phyloP scores from a whole-genome alignment of 2,113 vertebrate species.

The Lepisosteus oculatus region DNA sequence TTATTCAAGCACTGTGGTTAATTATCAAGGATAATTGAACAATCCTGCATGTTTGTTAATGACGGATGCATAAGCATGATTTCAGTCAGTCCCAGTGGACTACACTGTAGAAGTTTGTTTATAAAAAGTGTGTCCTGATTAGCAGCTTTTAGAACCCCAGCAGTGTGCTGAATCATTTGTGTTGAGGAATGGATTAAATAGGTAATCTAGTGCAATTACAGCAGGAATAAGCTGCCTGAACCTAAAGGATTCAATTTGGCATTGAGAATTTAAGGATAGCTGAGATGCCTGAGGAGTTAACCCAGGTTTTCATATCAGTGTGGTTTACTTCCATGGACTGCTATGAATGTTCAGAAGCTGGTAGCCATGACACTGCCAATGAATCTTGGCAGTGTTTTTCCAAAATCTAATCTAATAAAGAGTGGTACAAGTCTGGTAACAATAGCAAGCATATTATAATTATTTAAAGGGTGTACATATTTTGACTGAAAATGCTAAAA shows the following conservation, averaged over 20 bases:
- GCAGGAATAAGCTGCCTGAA: slow-evolving; percentile 28
- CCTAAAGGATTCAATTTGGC: slow-evolving; percentile 17
- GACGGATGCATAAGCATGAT: neutral
- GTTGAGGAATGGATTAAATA: slow-evolving; percentile 21
- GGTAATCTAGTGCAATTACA: slow-evolving; percentile 24
- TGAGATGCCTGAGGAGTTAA: neutral
- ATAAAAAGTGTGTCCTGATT: neutral
- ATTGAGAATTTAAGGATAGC: neutral
- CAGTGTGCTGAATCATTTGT: neutral
- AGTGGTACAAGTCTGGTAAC: no score
- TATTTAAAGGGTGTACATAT: no score
- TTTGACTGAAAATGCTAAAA: no score
- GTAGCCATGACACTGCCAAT: no score
- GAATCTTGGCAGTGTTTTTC: no score
- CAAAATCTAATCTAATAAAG: no score
- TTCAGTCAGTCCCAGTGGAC: neutral
- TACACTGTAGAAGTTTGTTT: neutral
- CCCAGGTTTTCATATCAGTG: no score
- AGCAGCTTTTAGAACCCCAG: neutral
- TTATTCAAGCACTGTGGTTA: neutral
- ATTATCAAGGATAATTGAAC: neutral
- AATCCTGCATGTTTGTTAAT: neutral
- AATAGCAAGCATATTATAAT: no score
- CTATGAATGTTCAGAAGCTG: no score
- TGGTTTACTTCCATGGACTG: no score